A percentile compares a stretch with the other conserved stretches of the same genome.
Conservation (phyloP, 2,113 vertebrate species). For the Tetrao urogallus region DNA sequence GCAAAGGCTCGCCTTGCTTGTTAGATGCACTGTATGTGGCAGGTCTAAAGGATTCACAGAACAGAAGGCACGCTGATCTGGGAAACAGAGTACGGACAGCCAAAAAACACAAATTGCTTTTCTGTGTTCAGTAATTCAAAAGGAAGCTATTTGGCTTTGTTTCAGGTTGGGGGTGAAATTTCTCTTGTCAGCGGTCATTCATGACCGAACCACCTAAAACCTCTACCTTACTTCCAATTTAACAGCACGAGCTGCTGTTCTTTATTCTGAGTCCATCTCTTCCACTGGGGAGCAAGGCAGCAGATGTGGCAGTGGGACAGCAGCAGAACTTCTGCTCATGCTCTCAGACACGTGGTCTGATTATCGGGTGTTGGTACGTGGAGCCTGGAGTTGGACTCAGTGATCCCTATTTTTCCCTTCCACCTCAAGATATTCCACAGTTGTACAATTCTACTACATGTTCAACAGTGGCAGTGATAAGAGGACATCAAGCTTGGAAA, state of each 20-base stretch:
- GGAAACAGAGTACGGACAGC: neutral
- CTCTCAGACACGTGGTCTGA: too few relatives aligned
- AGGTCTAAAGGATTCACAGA: neutral
- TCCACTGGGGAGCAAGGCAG: neutral
- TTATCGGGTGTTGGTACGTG: too few relatives aligned
- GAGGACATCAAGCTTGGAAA: neutral
- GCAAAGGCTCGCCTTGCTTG: neutral
- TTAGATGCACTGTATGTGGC: neutral
- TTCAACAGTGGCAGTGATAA: neutral
- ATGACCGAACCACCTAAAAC: neutral
- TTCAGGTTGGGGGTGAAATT: neutral
- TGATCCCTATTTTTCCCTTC: too few relatives aligned
- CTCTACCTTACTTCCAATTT: neutral
- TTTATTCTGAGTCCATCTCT: neutral
- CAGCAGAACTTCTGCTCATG: neutral
- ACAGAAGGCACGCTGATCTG: slow-evolving; percentile 23
- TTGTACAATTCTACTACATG: neutral
- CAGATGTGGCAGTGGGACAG: neutral
- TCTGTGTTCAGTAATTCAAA: neutral
- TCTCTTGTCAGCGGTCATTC: neutral
- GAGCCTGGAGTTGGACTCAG: too few relatives aligned
- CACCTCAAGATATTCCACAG: too few relatives aligned
- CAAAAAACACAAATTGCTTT: neutral
- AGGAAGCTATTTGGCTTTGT: neutral
- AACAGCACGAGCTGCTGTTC: neutral